phyloP scores from a whole-genome alignment of 2,888 invertebrate species.

The Selenia dentaria region DNA sequence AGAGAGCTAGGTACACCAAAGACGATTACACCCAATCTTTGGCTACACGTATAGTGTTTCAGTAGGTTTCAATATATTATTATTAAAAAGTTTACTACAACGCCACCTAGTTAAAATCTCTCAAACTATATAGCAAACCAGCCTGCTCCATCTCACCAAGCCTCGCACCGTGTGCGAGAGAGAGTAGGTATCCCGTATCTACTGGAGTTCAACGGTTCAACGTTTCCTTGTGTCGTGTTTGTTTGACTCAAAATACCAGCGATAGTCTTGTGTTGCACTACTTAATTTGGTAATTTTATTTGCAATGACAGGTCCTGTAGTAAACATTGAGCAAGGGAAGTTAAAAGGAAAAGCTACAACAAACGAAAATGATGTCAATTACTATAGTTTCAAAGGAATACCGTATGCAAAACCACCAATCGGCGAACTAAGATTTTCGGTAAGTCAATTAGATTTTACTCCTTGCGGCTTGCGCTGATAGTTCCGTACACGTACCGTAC shows the following conservation, averaged over 20 bases:
- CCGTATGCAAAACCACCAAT: conserved; percentile 82
- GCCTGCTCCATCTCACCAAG: neutral
- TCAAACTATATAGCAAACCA: neutral
- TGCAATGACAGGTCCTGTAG: conserved; percentile 47
- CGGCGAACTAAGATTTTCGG: conserved; percentile 56
- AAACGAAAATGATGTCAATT: conserved; percentile 62
- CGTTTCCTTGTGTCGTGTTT: neutral
- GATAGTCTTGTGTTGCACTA: too few species aligned
- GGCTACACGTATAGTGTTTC: too few species aligned
- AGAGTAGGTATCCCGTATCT: too few species aligned
- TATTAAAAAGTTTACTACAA: neutral
- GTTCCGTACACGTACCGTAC: too few species aligned
- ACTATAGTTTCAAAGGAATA: conserved; percentile 64
- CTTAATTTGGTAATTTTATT: too few species aligned
- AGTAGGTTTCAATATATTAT: too few species aligned
- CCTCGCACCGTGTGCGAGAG: too few species aligned
- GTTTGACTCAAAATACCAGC: neutral
- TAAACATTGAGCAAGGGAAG: conserved; percentile 71
- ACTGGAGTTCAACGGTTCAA: too few species aligned
- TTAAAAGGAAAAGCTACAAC: conserved; percentile 66
- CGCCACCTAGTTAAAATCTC: neutral
- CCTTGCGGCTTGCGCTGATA: too few species aligned
- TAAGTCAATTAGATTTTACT: conserved; percentile 47
- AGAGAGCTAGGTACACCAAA: too few species aligned
- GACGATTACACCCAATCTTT: too few species aligned